A percentile compares a stretch with the other conserved stretches of the same genome.
These are phyloP conservation scores for Solen grandis DNA, from an alignment of 1,140 invertebrate genomes.

Conservation along the genomic window DNA sequence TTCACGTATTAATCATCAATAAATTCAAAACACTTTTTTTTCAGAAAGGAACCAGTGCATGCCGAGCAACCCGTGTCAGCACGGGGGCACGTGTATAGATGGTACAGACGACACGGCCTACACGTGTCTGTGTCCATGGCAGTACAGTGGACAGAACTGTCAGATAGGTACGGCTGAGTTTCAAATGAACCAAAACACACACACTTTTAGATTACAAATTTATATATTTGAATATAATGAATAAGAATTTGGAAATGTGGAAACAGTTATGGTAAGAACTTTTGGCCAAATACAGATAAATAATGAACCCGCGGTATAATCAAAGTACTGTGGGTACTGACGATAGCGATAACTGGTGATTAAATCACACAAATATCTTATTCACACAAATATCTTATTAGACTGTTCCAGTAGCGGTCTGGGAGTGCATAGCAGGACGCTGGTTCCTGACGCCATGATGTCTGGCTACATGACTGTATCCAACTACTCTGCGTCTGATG, in stretches of 20 bases:
- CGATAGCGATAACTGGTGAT: no score
- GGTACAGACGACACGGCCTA: constrained; percentile 28
- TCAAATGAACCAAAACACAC: neutral
- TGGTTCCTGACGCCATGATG: constrained; percentile 63
- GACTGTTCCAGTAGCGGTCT: constrained; percentile 49
- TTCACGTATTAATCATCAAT: no score
- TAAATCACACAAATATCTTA: no score
- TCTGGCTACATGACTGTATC: constrained; percentile 54
- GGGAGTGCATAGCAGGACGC: constrained; percentile 25
- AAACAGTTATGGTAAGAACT: no score
- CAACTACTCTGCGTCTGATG: constrained; percentile 36
- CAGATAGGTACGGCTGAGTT: constrained; percentile 51
- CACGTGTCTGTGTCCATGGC: constrained; percentile 37
- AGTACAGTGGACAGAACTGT: constrained; percentile 55
- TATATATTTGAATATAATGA: neutral
- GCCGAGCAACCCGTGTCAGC: constrained; percentile 40
- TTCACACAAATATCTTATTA: no score
- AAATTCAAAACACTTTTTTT: constrained; percentile 16
- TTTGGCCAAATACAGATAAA: no score
- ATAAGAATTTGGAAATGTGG: no score
- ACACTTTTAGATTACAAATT: neutral
- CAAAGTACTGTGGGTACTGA: no score
- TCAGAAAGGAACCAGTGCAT: constrained; percentile 56
- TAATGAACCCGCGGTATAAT: no score
- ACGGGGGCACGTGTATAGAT: constrained; percentile 52